Evolutionary conservation across 2,888 invertebrate genomes (phyloP).

Genomic region (Spialia ferax): DNA sequence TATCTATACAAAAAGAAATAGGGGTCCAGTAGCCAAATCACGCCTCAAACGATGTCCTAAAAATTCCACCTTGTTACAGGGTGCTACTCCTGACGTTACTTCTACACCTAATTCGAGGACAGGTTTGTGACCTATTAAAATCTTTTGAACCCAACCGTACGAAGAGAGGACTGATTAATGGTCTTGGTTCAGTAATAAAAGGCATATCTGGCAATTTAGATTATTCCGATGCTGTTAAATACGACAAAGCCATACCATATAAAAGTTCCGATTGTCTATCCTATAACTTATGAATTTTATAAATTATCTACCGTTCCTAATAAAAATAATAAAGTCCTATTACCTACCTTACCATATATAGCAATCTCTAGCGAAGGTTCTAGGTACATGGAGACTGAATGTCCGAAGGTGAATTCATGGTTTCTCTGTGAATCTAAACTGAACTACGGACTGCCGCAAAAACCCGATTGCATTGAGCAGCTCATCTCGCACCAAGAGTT

Average conservation of each 20-base stretch:
- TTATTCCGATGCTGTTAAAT: neutral
- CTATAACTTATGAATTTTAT: slow-evolving; percentile 23
- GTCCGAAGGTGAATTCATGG: slow-evolving; percentile 35
- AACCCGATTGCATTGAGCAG: slow-evolving; percentile 45
- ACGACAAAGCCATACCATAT: slow-evolving; percentile 11
- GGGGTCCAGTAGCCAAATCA: slow-evolving; percentile 43
- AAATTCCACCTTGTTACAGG: slow-evolving; percentile 43
- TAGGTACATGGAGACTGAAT: slow-evolving; percentile 39
- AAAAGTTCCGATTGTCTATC: slow-evolving; percentile 29
- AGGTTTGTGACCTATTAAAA: neutral
- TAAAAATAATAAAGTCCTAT: slow-evolving; percentile 22
- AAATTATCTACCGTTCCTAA: slow-evolving; percentile 30
- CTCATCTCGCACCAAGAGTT: slow-evolving; percentile 43
- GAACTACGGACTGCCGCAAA: slow-evolving; percentile 24
- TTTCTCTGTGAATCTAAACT: slow-evolving; percentile 41
- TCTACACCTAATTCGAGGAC: slow-evolving; percentile 36
- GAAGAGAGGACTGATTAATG: neutral
- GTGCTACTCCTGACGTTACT: slow-evolving; percentile 30
- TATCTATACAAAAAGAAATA: slow-evolving; percentile 42
- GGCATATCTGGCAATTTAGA: neutral
- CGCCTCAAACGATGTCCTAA: slow-evolving; percentile 42
- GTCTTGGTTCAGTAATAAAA: neutral
- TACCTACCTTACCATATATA: slow-evolving; percentile 29
- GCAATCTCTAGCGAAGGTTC: slow-evolving; percentile 25
- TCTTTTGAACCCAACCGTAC: neutral